Percentiles rank a stretch among this genome's conserved stretches.
Evolutionary conservation across 2,113 vertebrate genomes (phyloP).

Genomic region (Brachionichthys hirsutus): DNA sequence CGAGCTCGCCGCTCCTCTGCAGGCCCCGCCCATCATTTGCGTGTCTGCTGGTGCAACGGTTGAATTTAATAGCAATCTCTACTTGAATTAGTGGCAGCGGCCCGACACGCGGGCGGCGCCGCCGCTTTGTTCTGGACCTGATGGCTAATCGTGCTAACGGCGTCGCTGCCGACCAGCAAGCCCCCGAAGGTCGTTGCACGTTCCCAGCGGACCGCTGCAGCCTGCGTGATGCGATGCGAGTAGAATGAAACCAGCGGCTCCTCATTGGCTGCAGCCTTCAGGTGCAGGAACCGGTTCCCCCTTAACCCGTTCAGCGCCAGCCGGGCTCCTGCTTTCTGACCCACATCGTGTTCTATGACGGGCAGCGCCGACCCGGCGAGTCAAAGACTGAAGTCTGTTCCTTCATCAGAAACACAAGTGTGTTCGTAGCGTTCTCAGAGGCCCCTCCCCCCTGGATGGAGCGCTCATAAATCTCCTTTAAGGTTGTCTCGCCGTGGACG

Average conservation of each 20-base stretch:
- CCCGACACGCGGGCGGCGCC: conserved; percentile 13
- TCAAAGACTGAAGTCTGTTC: too few species aligned
- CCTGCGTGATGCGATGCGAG: neutral
- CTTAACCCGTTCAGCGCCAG: too few species aligned
- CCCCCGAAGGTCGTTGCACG: conserved; percentile 49
- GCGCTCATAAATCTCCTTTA: too few species aligned
- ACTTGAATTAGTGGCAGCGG: conserved; percentile 46
- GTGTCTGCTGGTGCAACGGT: conserved; percentile 18
- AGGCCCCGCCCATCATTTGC: too few species aligned
- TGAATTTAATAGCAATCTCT: conserved; percentile 39
- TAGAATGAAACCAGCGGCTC: conserved; percentile 2
- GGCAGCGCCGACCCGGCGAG: too few species aligned
- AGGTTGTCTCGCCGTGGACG: too few species aligned
- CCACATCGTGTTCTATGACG: too few species aligned
- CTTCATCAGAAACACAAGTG: too few species aligned
- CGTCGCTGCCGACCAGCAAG: conserved; percentile 23
- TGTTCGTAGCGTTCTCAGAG: too few species aligned
- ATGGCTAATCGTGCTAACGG: conserved; percentile 49
- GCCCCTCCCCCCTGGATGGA: too few species aligned
- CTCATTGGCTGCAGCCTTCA: neutral
- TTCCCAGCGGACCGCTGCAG: conserved; percentile 24
- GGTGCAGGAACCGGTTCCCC: neutral
- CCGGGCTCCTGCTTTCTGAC: too few species aligned
- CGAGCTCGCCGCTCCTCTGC: too few species aligned
- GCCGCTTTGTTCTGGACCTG: conserved; percentile 51